Base-by-base conservation (phyloP, 2,113 vertebrate species). In the Patagioenas fasciata region DNA sequence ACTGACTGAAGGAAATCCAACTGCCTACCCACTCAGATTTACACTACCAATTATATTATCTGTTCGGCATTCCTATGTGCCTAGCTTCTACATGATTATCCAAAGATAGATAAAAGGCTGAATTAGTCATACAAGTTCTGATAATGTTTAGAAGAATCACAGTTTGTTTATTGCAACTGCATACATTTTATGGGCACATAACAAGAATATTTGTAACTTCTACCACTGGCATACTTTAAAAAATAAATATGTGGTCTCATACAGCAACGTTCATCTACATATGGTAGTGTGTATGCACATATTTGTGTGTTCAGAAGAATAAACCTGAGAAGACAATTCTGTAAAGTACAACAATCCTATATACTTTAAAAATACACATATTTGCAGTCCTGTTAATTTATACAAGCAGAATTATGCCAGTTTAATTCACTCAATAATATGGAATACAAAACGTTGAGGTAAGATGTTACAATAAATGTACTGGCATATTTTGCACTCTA, bases 1-100 rank as follows among this genome's bases (percentile, higher is more conserved):
- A 79, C 32, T 75, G 93, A 94, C 91, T 93, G 95, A 96, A 95
- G 91, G 77, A 96, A 94, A 87, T 94, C 94, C 96, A 96, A 81
- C 42, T 89, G 73, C 86, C 93, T 89, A 57, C 94, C 80, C 86
- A 89, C 89, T 93, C 86, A 91, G 48, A 84, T 85, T 93, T 87
- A 93, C 61, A 89, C 86, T 93, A 79, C 73, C 84, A 95, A 79
- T 85, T 93, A 94, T 29, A 85, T 34, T 95, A 95, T 84, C 93
- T 87, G 80, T 36, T 84, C 5, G 0, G 57, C 89, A 91, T 96
- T 92, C 93, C 86, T 92, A 9, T 78, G 26, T 67, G 70, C 83
- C 72, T 64, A 73, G 67, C 77, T 92, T 95, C 91, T 60, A 71
- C 67, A 80, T 44, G 38, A 84, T 84, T 81, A 95, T 71, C 83